These are phyloP conservation scores for Nomia melanderi DNA, from an alignment of 1,140 invertebrate species.

Conservation along the genomic window DNA sequence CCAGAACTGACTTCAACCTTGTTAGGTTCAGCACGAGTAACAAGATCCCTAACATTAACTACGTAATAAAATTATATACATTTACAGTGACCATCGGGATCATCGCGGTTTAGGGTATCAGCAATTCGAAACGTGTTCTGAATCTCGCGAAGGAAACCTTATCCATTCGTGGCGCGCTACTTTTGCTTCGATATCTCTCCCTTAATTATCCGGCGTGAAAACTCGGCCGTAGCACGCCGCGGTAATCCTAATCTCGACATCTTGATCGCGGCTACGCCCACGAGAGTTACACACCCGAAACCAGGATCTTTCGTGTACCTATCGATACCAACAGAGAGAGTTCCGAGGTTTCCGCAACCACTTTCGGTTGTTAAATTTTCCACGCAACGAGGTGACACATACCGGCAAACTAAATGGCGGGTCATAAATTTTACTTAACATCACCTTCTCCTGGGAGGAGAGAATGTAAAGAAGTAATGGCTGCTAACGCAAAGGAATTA, in stretches of 20 bases:
- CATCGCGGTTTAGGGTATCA: not conserved
- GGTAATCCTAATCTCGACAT: constrained; percentile 28
- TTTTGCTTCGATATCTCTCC: constrained; percentile 20
- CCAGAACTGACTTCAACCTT: no score
- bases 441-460: no score
- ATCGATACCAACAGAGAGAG: constrained; percentile 13
- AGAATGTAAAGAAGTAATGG: no score
- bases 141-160: constrained; percentile 17
- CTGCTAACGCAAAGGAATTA: no score
- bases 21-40: not conserved
- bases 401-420: no score
- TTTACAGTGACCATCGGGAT: not conserved
- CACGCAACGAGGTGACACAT: not conserved
- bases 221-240: constrained; percentile 25
- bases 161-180: constrained; percentile 29
- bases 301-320: constrained; percentile 17
- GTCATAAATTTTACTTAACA: no score
- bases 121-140: not conserved
- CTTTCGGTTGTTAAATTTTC: not conserved
- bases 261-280: constrained; percentile 28
- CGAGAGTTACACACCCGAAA: constrained; percentile 5
- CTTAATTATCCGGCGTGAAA: constrained; percentile 38
- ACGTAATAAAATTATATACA: constrained; percentile 6
- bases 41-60: not conserved
- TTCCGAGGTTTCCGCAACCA: not conserved